A percentile compares a stretch with the other conserved stretches of the same genome.
phyloP scores from a whole-genome alignment of 2,113 vertebrate species.

The Cheilinus undulatus region DNA sequence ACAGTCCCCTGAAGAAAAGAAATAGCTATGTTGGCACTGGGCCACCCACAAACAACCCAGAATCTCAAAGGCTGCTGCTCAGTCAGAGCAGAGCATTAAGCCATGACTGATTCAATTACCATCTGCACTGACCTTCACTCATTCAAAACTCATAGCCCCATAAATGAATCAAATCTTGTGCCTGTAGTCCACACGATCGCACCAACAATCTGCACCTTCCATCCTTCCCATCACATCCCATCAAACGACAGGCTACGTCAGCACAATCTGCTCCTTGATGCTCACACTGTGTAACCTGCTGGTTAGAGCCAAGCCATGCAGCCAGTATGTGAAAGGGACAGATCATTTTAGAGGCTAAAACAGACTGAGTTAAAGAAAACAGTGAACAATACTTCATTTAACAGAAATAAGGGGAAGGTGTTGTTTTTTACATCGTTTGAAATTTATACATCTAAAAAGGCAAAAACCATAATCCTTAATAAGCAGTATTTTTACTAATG shows the following conservation, averaged over 20 bases:
- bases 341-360: constrained; percentile 25
- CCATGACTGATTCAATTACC: constrained; percentile 59
- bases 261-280: constrained; percentile 69
- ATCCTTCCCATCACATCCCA: constrained; percentile 32
- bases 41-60: constrained; percentile 38
- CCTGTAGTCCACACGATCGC: constrained; percentile 46
- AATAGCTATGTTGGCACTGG: constrained; percentile 7
- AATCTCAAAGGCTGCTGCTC: constrained; percentile 10
- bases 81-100: constrained; percentile 28
- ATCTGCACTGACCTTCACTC: constrained; percentile 59
- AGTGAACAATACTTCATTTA: constrained; percentile 4
- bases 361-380: constrained; percentile 29
- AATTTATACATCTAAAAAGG: too few relatives aligned
- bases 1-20: neutral
- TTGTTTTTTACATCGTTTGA: neutral
- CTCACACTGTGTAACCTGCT: constrained; percentile 66
- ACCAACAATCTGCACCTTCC: constrained; percentile 47
- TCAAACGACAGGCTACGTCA: constrained; percentile 60
- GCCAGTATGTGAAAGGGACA: constrained; percentile 44
- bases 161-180: constrained; percentile 48
- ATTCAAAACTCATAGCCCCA: constrained; percentile 44
- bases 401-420: neutral
- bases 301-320: constrained; percentile 43
- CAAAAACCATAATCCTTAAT: too few relatives aligned
- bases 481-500: too few relatives aligned